These are phyloP conservation scores for Genyomyrus donnyi DNA, from an alignment of 2,113 vertebrate genomes.

Conservation along the genomic window DNA sequence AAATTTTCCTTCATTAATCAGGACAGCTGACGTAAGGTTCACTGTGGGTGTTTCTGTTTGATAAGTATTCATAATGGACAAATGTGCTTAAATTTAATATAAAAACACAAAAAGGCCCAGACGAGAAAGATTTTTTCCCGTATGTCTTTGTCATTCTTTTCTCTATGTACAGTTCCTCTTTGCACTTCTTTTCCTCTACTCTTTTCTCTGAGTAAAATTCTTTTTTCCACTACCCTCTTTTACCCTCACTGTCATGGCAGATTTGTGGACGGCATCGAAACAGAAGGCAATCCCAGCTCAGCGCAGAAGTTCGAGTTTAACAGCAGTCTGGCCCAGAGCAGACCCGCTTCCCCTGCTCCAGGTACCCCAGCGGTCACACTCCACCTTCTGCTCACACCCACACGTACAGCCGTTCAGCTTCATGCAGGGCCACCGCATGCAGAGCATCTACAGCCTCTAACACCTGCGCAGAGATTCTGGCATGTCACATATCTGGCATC, in stretches of 20 bases:
- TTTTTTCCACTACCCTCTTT: not conserved
- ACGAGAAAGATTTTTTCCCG: not conserved
- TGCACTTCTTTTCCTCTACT: not conserved
- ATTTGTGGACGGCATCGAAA: slow-evolving; percentile 71
- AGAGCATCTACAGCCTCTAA: not conserved
- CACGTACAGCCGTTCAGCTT: not conserved
- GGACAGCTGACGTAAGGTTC: not conserved
- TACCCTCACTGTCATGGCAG: slow-evolving; percentile 34
- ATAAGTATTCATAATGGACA: not conserved
- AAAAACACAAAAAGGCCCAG: not conserved
- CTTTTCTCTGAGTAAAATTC: not conserved
- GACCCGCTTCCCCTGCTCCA: slow-evolving; percentile 43
- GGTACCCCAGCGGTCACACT: slow-evolving; percentile 34
- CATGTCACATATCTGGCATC: not conserved
- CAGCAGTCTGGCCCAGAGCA: slow-evolving; percentile 43
- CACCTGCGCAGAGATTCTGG: not conserved
- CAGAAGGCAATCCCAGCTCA: slow-evolving; percentile 49
- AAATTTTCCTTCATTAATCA: not conserved
- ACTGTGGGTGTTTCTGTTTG: not conserved
- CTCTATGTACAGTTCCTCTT: not conserved
- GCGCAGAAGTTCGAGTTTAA: slow-evolving; percentile 68
- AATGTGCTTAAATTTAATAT: not conserved
- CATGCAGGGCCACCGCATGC: not conserved
- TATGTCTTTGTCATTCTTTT: not conserved
- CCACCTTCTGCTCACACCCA: not conserved